Base-by-base conservation (phyloP, 2,113 vertebrate species). In the Erythrolamprus reginae region DNA sequence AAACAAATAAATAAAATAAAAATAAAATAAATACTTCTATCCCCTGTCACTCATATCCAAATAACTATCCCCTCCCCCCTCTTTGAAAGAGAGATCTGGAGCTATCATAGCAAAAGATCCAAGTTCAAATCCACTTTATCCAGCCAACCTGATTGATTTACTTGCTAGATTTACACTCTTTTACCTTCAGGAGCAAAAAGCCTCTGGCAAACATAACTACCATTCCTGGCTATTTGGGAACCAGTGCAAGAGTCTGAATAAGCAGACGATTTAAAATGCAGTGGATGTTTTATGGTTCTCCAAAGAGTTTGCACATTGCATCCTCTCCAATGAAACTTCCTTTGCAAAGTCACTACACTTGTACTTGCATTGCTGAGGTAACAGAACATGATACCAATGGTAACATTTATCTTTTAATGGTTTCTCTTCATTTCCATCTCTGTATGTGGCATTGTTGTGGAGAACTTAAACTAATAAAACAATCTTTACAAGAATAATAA, bases 321-420 rank as follows among this genome's bases (percentile, higher is more conserved):
- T 52, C 58, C 33, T 33, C 47, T 58, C 28, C 47, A 9, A 24
- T 48, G 61, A 87, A 55, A 86, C 51, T 89, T 70, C 70, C 50
- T 77, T 58, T 89, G 5, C 61, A 92, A 87, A 89, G 88, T 86
- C 45, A 92, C 19, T 56, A 51, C 85, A 51, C 23, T 38, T n/a
- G 87, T 17, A 19, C 12, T 53, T 89, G 45, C 90, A 89, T 65
- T 48, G 51, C 83, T 61, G 51, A 89, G 84, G 89, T 61, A 89
- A 83, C 82, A 45, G 50, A 77, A 58, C n/a, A 82, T 4, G 10
- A 13, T 42, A 88, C 84, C 51, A 56, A 38, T 13, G 45, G 84
- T 82, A 65, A n/a, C 53, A 82, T 89, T 89, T 87, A 86, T 89
- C 83, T 82, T 52, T 86, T 77, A 47, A 51, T 48, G 55, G 26